Conservation (phyloP, 2,113 vertebrate genomes). For the Neogale vison region DNA sequence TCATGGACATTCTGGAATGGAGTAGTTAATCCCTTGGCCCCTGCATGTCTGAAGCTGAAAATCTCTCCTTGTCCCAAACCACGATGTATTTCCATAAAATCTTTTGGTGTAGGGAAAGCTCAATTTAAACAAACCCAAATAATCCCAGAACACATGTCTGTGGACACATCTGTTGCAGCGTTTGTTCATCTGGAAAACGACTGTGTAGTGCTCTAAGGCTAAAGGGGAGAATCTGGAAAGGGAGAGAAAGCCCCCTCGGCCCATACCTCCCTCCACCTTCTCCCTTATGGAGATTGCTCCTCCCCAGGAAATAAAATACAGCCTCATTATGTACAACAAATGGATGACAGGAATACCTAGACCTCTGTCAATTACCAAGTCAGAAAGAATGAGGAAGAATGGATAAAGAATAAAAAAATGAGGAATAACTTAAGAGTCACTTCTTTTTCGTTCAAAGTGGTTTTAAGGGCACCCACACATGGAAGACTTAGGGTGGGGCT, state of each 20-base stretch:
- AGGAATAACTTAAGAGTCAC: neutral
- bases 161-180: neutral
- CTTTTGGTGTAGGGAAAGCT: constrained; percentile 29
- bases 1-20: neutral
- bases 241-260: neutral
- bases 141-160: neutral
- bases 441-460: neutral
- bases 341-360: neutral
- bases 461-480: accelerated
- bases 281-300: neutral
- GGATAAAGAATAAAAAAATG: neutral
- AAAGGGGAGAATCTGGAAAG: neutral
- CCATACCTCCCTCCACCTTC: neutral
- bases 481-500: neutral
- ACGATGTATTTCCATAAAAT: constrained; percentile 61
- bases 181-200: constrained; percentile 20
- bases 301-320: neutral
- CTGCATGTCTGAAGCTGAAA: neutral
- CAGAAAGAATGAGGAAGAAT: neutral
- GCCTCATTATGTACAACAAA: neutral
- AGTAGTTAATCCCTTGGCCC: constrained; percentile 11
- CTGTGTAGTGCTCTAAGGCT: neutral
- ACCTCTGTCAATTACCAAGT: neutral
- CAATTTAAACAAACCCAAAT: constrained; percentile 39
- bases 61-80: constrained; percentile 34